Conservation (phyloP, 2,888 invertebrate species). For the Melieria omissa region DNA sequence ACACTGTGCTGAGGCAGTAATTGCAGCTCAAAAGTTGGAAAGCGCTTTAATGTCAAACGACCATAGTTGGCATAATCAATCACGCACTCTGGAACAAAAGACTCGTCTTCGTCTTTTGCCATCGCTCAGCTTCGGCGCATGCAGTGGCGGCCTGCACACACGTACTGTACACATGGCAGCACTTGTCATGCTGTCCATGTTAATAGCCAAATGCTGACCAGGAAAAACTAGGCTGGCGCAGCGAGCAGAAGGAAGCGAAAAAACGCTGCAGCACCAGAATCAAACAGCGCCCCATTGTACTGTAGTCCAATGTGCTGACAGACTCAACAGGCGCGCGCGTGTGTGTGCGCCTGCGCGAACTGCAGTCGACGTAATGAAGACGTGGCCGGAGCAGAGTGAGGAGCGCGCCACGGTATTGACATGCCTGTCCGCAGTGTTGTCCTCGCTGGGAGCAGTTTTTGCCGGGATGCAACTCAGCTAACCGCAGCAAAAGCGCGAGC, state of each 20-base stretch:
- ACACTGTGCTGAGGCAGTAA: no score
- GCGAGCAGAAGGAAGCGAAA: background rate
- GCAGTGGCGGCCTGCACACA: no score
- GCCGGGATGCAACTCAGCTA: background rate
- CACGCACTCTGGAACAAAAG: no score
- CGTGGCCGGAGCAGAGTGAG: background rate
- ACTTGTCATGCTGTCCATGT: no score
- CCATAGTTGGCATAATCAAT: no score
- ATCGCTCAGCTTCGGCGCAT: no score
- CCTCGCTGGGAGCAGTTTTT: background rate
- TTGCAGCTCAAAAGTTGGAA: no score
- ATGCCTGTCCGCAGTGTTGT: conserved; percentile 7
- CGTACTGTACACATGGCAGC: no score
- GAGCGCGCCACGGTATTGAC: conserved; percentile 12
- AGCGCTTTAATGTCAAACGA: no score
- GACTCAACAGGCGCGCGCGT: background rate
- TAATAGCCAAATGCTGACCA: no score
- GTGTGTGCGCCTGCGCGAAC: conserved; percentile 1
- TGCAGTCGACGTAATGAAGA: conserved; percentile 2
- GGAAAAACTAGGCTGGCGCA: no score
- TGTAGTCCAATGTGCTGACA: conserved; percentile 20
- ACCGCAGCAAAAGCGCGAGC: background rate
- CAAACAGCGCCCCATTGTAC: background rate
- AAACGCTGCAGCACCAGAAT: conserved; percentile 1
- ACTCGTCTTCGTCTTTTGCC: no score